Evolutionary conservation across 2,888 invertebrate species (phyloP), one percentile per base, ranked within the genome.

Genomic region (Hylaea fasciaria): DNA sequence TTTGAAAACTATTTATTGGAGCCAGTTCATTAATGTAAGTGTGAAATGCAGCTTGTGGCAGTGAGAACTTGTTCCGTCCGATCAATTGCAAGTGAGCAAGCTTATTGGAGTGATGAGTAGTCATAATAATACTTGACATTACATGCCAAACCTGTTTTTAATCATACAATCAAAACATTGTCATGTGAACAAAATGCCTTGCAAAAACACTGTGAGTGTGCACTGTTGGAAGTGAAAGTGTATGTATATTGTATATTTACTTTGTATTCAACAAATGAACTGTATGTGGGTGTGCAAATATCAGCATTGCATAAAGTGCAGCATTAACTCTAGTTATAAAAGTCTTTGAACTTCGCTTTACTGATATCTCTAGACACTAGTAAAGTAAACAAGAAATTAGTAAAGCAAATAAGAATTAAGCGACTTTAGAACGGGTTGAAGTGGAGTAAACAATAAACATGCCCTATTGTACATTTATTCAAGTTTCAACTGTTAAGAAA

Each of bases 151-250:
- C 59, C 49, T 45, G 60, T 60, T 60, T 64, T 50, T 28, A 39
- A 48, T 39, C 50, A 37, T 41, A 16, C 16, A 50, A 60, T 55
- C 46, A 55, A 41, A 50, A 32, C 45, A 48, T 46, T 52, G 46
- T 41, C 13, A 43, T 49, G 41, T 32, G 43, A 40, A 40, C 14
- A 14, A 32, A 51, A 51, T 10, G 4, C 17, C 11, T 29, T 41
- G 11, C 29, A 13, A 35, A 57, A 0, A 11, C 39, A 49, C 55
- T 12, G 5, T 59, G 7, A 32, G 52, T 22, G 48, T 39, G 32
- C 32, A 22, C 10, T 11, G 12, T 35, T 51, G 35, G 47, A 56
- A 52, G 74, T 80, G 80, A 81, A 82, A 82, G 80, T 79, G 63
- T 46, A 17, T 57, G 60, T 68, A 17, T 57, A 62, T 68, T 74